phyloP scores from a whole-genome alignment of 2,113 vertebrate species.

The Gallinago undulata region DNA sequence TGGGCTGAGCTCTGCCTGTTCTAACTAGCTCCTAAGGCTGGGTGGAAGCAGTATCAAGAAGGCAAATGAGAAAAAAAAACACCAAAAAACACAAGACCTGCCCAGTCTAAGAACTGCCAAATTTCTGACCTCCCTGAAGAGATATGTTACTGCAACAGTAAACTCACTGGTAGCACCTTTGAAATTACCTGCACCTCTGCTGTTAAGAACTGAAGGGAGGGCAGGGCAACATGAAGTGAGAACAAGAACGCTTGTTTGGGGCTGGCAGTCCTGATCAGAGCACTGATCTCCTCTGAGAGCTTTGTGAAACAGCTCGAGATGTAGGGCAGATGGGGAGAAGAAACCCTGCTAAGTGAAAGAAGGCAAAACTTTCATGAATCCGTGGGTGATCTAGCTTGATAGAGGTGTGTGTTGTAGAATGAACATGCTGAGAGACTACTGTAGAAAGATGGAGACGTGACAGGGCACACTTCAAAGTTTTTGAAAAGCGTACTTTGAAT shows the following conservation, averaged over 20 bases:
- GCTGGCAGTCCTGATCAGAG: neutral
- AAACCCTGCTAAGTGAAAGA: neutral
- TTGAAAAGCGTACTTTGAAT: constrained; percentile 31
- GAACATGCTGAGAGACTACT: constrained; percentile 8
- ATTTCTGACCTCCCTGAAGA: constrained; percentile 40
- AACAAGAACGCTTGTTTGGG: neutral
- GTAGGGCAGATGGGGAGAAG: constrained; percentile 26
- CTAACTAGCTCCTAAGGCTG: neutral
- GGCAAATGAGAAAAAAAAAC: neutral
- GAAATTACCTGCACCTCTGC: neutral
- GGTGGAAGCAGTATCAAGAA: neutral
- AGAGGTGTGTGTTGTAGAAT: neutral
- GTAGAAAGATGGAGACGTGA: neutral
- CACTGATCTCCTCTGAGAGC: neutral
- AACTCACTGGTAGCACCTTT: neutral
- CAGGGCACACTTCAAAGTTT: constrained; percentile 44
- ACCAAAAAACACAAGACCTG: neutral
- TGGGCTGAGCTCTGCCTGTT: constrained; percentile 20
- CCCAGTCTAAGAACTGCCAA: neutral
- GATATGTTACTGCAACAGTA: neutral
- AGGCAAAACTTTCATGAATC: neutral
- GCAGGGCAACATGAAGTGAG: neutral
- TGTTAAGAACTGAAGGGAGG: neutral
- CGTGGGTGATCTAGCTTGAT: constrained; percentile 15
- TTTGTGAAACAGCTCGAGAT: constrained; percentile 18